These are phyloP conservation scores for Diplogasteroides magnus DNA, from an alignment of 1,140 invertebrate genomes.

Conservation along the genomic window DNA sequence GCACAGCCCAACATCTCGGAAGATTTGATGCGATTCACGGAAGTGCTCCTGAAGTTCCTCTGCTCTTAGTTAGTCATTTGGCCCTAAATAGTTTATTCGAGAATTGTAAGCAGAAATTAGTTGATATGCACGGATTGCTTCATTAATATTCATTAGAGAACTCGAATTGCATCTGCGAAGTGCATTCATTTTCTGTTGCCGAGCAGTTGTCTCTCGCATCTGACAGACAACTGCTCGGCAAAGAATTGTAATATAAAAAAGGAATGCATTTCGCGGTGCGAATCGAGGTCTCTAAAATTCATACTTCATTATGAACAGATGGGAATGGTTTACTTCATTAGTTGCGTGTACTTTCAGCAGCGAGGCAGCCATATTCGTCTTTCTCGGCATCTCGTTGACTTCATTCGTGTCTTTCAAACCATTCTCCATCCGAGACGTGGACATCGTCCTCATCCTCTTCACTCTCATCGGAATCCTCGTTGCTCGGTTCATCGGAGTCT, in stretches of 20 bases:
- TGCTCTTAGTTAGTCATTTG: constrained; percentile 14
- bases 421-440: constrained; percentile 52
- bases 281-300: too few relatives aligned
- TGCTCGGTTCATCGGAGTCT: constrained; percentile 59
- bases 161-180: too few relatives aligned
- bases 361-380: constrained; percentile 98
- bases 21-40: constrained; percentile 92
- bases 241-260: too few relatives aligned
- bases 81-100: too few relatives aligned
- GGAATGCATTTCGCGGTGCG: too few relatives aligned
- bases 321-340: neutral
- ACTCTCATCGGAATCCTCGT: constrained; percentile 25
- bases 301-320: too few relatives aligned
- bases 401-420: constrained; percentile 84
- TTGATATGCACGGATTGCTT: too few relatives aligned
- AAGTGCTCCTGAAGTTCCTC: constrained; percentile 80
- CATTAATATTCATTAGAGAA: too few relatives aligned
- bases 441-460: constrained; percentile 21
- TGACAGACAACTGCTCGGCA: too few relatives aligned
- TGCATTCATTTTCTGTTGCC: too few relatives aligned
- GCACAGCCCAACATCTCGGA: constrained; percentile 92
- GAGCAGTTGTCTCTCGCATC: too few relatives aligned
- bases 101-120: too few relatives aligned
- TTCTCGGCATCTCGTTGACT: constrained; percentile 79
- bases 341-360: constrained; percentile 72